A percentile compares a stretch with the other conserved stretches of the same genome.
phyloP scores from a whole-genome alignment of 2,888 invertebrate genomes.

The Sarcophaga subvicina region DNA sequence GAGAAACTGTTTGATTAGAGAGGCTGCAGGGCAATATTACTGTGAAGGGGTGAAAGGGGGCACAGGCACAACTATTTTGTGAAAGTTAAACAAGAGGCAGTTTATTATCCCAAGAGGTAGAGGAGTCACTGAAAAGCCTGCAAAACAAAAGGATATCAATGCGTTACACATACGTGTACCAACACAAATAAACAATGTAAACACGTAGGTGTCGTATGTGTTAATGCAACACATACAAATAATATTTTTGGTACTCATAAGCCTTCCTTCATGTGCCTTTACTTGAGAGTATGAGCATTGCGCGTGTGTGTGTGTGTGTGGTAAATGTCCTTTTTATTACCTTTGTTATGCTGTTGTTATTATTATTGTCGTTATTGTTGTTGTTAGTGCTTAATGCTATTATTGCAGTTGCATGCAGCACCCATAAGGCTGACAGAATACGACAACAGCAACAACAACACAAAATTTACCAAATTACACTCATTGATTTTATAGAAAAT shows the following conservation, averaged over 20 bases:
- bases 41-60: too few species aligned
- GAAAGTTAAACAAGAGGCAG: slow-evolving; percentile 29
- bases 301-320: slow-evolving; percentile 7
- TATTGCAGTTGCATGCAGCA: slow-evolving; percentile 45
- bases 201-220: not conserved
- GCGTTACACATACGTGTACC: slow-evolving; percentile 64
- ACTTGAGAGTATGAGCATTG: not conserved
- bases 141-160: slow-evolving; percentile 62
- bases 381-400: too few species aligned
- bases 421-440: slow-evolving; percentile 25
- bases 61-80: too few species aligned
- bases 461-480: slow-evolving; percentile 59
- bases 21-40: not conserved
- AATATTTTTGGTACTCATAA: too few species aligned
- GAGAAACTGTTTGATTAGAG: slow-evolving; percentile 32
- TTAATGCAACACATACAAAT: slow-evolving; percentile 8
- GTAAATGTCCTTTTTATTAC: slow-evolving; percentile 61
- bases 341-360: slow-evolving; percentile 49
- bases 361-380: too few species aligned
- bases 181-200: not conserved
- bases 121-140: slow-evolving; percentile 30
- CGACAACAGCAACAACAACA: slow-evolving; percentile 4
- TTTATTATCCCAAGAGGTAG: not conserved
- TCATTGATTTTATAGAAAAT: slow-evolving; percentile 65
- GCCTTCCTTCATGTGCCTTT: too few species aligned